A percentile compares a stretch with the other conserved stretches of the same genome.
Evolutionary conservation across 2,888 invertebrate genomes (phyloP).

Genomic region (Pogonocherus hispidulus): DNA sequence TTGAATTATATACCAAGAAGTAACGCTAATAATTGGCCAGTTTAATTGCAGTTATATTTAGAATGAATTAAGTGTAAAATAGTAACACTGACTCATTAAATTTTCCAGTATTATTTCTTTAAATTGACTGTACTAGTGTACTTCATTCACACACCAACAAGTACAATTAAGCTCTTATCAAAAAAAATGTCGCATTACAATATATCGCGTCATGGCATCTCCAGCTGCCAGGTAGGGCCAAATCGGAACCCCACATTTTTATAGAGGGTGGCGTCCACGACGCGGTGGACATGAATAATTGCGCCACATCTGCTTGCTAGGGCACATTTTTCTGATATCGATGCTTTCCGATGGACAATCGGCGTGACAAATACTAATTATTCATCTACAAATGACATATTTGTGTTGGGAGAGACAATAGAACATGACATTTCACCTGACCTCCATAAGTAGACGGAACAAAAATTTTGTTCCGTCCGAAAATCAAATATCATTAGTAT

Average conservation of each 20-base stretch:
- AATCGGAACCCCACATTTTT: constrained; percentile 28
- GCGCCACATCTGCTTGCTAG: constrained; percentile 39
- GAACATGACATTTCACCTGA: no score
- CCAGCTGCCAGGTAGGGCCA: constrained; percentile 37
- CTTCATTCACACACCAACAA: constrained; percentile 12
- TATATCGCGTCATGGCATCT: constrained; percentile 32
- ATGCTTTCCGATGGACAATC: constrained; percentile 11
- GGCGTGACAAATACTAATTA: constrained; percentile 12
- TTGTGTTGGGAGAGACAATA: no score
- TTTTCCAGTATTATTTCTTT: no score
- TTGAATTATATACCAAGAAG: no score
- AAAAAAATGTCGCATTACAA: constrained; percentile 15
- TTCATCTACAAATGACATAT: background rate
- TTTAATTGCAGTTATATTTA: no score
- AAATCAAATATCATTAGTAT: no score
- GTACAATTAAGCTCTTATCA: constrained; percentile 17
- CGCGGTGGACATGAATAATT: constrained; percentile 39
- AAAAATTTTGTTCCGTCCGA: no score
- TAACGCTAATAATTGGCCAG: no score
- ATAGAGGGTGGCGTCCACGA: constrained; percentile 27
- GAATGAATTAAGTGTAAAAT: no score
- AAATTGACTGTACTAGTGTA: no score
- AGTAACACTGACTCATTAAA: no score
- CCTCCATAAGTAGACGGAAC: no score
- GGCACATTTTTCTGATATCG: constrained; percentile 5